Evolutionary conservation across 2,113 vertebrate genomes (phyloP).

Genomic region (Thermophis baileyi): DNA sequence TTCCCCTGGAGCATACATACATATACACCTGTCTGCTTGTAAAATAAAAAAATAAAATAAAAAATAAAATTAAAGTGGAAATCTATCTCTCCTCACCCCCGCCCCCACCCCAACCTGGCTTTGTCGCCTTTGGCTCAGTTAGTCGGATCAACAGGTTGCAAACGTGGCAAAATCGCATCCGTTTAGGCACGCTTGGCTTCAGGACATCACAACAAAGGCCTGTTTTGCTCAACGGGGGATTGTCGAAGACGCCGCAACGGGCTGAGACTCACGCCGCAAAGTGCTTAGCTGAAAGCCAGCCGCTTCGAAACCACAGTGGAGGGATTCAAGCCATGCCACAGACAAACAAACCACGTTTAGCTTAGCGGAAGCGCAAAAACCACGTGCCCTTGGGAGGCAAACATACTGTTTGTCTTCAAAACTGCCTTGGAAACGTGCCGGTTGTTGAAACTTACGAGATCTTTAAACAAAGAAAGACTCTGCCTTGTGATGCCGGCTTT

Average conservation of each 20-base stretch:
- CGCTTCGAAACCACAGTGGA: neutral
- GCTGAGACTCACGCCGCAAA: neutral
- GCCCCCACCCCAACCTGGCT: neutral
- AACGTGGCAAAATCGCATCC: neutral
- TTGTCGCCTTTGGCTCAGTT: no score
- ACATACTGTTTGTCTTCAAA: neutral
- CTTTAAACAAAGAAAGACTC: neutral
- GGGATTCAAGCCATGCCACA: neutral
- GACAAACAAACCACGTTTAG: neutral
- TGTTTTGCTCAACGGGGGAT: neutral
- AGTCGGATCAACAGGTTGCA: neutral
- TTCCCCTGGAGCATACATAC: neutral
- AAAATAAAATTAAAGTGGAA: neutral
- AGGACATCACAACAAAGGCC: neutral
- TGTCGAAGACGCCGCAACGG: neutral
- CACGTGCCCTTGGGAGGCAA: neutral
- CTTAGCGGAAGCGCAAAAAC: neutral
- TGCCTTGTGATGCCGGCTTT: neutral
- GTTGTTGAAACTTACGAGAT: neutral
- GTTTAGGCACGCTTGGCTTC: no score
- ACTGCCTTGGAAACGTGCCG: neutral
- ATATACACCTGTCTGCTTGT: neutral
- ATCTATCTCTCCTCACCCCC: neutral
- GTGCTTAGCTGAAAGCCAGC: neutral
- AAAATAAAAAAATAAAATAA: neutral